phyloP scores from a whole-genome alignment of 2,888 invertebrate species.

The Drosophila vallismaia region DNA sequence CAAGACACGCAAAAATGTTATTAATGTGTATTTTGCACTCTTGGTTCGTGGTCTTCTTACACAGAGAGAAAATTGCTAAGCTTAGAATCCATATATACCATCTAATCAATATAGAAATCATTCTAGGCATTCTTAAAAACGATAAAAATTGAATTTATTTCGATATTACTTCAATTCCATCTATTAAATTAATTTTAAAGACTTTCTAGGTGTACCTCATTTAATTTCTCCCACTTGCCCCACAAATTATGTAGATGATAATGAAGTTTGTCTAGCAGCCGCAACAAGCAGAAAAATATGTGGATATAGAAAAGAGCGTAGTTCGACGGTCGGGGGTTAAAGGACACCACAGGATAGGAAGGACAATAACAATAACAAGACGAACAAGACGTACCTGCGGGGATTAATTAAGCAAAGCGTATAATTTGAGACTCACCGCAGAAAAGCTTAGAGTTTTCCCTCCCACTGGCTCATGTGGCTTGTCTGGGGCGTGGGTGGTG shows the following conservation, averaged over 20 bases:
- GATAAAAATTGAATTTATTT: too few relatives aligned
- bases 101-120: too few relatives aligned
- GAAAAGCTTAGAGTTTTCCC: slow-evolving; percentile 32
- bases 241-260: slow-evolving; percentile 40
- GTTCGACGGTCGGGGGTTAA: slow-evolving; percentile 21
- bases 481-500: slow-evolving; percentile 4
- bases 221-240: slow-evolving; percentile 13
- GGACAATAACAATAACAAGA: slow-evolving; percentile 23
- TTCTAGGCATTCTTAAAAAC: too few relatives aligned
- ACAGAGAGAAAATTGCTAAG: slow-evolving; percentile 1
- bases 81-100: too few relatives aligned
- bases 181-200: background rate
- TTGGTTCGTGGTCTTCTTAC: slow-evolving; percentile 19
- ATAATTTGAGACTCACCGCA: slow-evolving; percentile 53
- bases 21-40: slow-evolving; percentile 58
- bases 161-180: background rate
- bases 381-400: slow-evolving; percentile 51
- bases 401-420: slow-evolving; percentile 69
- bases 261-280: slow-evolving; percentile 51
- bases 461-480: slow-evolving; percentile 7
- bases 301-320: slow-evolving; percentile 20
- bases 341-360: slow-evolving; percentile 24
- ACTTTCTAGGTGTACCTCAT: background rate
- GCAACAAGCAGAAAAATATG: slow-evolving; percentile 36
- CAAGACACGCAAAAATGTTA: slow-evolving; percentile 55